Evolutionary conservation across 2,797 vertebrate species (phyloP).

Genomic region (Menidia menidia): DNA sequence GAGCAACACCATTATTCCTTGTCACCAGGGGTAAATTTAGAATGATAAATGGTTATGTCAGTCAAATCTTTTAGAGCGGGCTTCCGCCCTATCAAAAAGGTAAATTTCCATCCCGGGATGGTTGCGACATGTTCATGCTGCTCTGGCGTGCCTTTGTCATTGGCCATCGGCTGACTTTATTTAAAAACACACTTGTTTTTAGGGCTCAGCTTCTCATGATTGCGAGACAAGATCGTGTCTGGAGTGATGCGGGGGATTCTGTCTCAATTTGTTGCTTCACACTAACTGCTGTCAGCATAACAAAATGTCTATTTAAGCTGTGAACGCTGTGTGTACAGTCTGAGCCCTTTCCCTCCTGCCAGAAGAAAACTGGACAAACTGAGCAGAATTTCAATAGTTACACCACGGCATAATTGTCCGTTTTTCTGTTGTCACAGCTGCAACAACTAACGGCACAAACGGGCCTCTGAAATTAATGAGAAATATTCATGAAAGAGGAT

Average conservation of each 20-base stretch:
- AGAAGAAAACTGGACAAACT: slow-evolving; percentile 19
- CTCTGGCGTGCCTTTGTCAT: slow-evolving; percentile 44
- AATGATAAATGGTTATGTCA: slow-evolving; percentile 77
- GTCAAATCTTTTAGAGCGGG: slow-evolving; percentile 44
- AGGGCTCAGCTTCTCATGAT: slow-evolving; percentile 29
- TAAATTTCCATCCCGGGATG: slow-evolving; percentile 54
- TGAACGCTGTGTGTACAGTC: slow-evolving; percentile 16
- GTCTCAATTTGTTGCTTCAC: slow-evolving; percentile 40
- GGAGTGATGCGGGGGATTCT: slow-evolving; percentile 52
- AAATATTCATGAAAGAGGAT: slow-evolving; percentile 76
- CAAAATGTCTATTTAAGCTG: slow-evolving; percentile 42
- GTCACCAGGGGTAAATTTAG: slow-evolving; percentile 72
- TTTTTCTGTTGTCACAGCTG: slow-evolving; percentile 50
- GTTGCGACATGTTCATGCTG: slow-evolving; percentile 67
- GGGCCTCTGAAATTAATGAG: slow-evolving; percentile 70
- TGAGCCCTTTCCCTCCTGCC: slow-evolving; percentile 17
- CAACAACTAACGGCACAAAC: slow-evolving; percentile 26
- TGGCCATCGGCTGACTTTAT: slow-evolving; percentile 41
- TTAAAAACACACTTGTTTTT: slow-evolving; percentile 47
- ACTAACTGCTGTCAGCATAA: slow-evolving; percentile 45
- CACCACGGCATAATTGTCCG: slow-evolving; percentile 34
- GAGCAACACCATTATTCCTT: slow-evolving; percentile 72
- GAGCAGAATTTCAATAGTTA: slow-evolving; percentile 31
- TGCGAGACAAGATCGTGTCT: slow-evolving; percentile 37
- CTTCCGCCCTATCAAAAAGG: slow-evolving; percentile 56